Percentiles rank a stretch among this genome's conserved stretches.
Evolutionary conservation across 1,140 invertebrate species (phyloP).

Genomic region (Carcinoscorpius rotundicauda): DNA sequence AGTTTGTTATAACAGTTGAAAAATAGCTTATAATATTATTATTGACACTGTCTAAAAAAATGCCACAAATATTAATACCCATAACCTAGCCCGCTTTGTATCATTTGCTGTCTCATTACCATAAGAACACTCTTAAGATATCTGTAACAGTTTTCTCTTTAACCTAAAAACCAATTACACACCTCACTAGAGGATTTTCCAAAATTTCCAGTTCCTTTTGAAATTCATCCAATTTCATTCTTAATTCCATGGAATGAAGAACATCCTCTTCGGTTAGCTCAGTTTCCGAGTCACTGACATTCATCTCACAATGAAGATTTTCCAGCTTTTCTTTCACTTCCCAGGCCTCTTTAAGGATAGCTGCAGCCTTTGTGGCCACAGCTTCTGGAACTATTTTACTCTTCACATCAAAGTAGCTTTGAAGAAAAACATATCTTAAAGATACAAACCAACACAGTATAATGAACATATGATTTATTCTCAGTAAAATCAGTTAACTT

Average conservation of each 20-base stretch:
- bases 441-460: no score
- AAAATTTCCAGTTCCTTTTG: slow-evolving; percentile 22
- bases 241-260: slow-evolving; percentile 12
- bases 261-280: slow-evolving; percentile 20
- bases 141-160: no score
- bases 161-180: no score
- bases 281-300: slow-evolving; percentile 17
- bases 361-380: slow-evolving; percentile 15
- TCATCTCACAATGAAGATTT: slow-evolving; percentile 10
- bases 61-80: no score
- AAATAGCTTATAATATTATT: no score
- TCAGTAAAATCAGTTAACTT: no score
- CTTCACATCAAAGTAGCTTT: slow-evolving; percentile 21
- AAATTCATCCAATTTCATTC: slow-evolving; percentile 18
- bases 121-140: no score
- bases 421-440: not conserved
- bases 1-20: no score
- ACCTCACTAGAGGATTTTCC: slow-evolving; percentile 22
- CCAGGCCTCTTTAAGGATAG: slow-evolving; percentile 17
- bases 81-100: no score
- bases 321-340: slow-evolving; percentile 15
- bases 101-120: no score
- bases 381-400: slow-evolving; percentile 17
- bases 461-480: no score
- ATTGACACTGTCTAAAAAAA: no score